These are phyloP conservation scores for Drosophila melanica DNA, from an alignment of 1,140 invertebrate genomes.

Conservation along the genomic window DNA sequence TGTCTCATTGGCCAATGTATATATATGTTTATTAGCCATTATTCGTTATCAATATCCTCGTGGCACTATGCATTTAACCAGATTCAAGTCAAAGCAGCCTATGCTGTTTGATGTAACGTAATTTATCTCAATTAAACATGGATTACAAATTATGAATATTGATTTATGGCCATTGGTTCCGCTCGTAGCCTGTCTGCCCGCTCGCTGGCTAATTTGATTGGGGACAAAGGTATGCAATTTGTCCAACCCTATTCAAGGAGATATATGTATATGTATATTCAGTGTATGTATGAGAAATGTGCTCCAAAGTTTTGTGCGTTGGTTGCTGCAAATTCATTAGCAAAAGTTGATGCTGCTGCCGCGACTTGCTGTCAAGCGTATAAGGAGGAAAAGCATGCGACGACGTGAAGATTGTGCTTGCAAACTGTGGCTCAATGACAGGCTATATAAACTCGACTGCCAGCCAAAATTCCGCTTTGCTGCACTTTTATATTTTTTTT, in stretches of 20 bases:
- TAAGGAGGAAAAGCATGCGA: conserved; percentile 2
- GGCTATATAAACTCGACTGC: conserved; percentile 31
- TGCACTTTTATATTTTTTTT: conserved; percentile 61
- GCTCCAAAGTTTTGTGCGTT: conserved; percentile 31
- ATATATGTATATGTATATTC: not conserved
- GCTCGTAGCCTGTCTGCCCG: conserved; percentile 6
- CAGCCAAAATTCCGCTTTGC: conserved; percentile 23
- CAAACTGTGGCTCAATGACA: conserved; percentile 28
- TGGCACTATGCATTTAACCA: not conserved
- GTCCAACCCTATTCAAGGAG: conserved; percentile 16
- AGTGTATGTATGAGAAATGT: not conserved
- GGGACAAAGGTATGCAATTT: conserved; percentile 33
- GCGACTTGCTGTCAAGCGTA: conserved; percentile 5
- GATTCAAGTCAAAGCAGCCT: conserved; percentile 8
- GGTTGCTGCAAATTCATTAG: conserved; percentile 44
- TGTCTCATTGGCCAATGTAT: not conserved
- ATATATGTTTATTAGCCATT: conserved; percentile 26
- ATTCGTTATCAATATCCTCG: conserved; percentile 9
- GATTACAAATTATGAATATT: conserved; percentile 74
- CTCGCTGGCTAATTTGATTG: conserved; percentile 31
- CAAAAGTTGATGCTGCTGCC: conserved; percentile 23
- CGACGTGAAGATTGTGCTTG: conserved; percentile 4
- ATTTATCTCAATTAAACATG: conserved; percentile 70
- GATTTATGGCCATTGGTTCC: conserved; percentile 43
- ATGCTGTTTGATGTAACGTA: conserved; percentile 27